Evolutionary conservation across 2,113 vertebrate species (phyloP).

Genomic region (Rhynchopsitta pachyrhyncha): DNA sequence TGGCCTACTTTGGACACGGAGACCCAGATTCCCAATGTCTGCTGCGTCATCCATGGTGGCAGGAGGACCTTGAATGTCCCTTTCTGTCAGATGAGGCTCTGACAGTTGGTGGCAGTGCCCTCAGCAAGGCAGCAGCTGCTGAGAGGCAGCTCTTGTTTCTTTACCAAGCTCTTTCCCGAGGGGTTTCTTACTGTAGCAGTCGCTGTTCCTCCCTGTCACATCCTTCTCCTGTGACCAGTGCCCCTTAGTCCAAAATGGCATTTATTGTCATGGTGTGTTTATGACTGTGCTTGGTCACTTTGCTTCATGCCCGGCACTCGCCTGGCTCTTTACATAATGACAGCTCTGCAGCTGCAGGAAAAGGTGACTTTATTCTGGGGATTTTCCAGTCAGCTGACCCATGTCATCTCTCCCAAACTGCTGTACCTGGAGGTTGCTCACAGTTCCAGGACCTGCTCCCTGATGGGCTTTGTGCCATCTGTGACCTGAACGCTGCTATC

Average conservation of each 20-base stretch:
- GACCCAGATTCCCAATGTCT: not conserved
- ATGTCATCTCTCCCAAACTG: not conserved
- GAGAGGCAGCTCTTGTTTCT: not conserved
- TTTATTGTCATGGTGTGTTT: not conserved
- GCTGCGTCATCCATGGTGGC: not conserved
- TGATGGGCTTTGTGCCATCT: not conserved
- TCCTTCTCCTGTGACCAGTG: not conserved
- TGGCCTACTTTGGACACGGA: not conserved
- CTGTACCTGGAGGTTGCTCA: constrained; percentile 25
- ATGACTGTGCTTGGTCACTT: not conserved
- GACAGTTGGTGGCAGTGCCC: rapidly evolving
- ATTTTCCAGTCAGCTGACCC: constrained; percentile 59
- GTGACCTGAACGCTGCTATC: not conserved
- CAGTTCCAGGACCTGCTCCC: not conserved
- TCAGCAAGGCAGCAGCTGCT: not conserved
- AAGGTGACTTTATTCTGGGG: constrained; percentile 63
- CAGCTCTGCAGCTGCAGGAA: constrained; percentile 33
- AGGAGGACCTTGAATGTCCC: not conserved
- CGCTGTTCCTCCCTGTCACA: not conserved
- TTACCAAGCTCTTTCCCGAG: not conserved
- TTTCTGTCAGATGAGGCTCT: not conserved
- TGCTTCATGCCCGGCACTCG: not conserved
- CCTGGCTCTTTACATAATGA: not conserved
- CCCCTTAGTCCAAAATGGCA: not conserved
- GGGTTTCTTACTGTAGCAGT: not conserved